These are phyloP conservation scores for Eumaeus atala DNA, from an alignment of 1,140 invertebrate species.

Conservation along the genomic window DNA sequence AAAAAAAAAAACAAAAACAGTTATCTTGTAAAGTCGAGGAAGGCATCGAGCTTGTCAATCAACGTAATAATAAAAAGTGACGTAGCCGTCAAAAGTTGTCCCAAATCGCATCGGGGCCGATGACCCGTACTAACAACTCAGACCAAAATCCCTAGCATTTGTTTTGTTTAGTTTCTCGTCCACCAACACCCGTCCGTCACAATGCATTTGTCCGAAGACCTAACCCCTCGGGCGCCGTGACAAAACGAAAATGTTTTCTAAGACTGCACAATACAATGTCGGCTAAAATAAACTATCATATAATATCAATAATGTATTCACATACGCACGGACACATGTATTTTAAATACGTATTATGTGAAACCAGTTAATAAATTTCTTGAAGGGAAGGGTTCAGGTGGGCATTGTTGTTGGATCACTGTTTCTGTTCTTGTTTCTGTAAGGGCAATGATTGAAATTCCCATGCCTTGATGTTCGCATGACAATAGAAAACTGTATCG, in stretches of 20 bases:
- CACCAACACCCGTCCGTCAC: constrained; percentile 36
- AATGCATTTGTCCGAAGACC: constrained; percentile 31
- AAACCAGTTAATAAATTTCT: constrained; percentile 62
- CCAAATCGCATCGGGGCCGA: constrained; percentile 65
- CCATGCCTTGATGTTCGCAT: constrained; percentile 41
- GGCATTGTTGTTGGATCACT: constrained; percentile 38
- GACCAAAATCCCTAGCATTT: constrained; percentile 62
- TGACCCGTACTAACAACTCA: constrained; percentile 65
- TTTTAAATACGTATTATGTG: constrained; percentile 70
- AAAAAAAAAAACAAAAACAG: constrained; percentile 11
- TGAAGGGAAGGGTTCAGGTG: constrained; percentile 43
- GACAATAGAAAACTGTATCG: constrained; percentile 48
- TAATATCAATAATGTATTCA: constrained; percentile 71
- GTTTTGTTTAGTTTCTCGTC: constrained; percentile 44
- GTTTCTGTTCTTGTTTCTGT: constrained; percentile 35
- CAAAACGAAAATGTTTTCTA: constrained; percentile 47
- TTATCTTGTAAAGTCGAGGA: constrained; percentile 4
- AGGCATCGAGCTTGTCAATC: constrained; percentile 49
- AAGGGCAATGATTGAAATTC: constrained; percentile 55
- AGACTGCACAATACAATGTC: constrained; percentile 45
- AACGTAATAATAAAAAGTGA: constrained; percentile 60
- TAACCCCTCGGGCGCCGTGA: constrained; percentile 35
- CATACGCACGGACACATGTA: constrained; percentile 64
- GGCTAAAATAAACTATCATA: constrained; percentile 71
- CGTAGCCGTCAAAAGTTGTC: constrained; percentile 63